These are phyloP conservation scores for Antechinus stuartii DNA, from an alignment of 2,113 vertebrate species.

Conservation along the genomic window DNA sequence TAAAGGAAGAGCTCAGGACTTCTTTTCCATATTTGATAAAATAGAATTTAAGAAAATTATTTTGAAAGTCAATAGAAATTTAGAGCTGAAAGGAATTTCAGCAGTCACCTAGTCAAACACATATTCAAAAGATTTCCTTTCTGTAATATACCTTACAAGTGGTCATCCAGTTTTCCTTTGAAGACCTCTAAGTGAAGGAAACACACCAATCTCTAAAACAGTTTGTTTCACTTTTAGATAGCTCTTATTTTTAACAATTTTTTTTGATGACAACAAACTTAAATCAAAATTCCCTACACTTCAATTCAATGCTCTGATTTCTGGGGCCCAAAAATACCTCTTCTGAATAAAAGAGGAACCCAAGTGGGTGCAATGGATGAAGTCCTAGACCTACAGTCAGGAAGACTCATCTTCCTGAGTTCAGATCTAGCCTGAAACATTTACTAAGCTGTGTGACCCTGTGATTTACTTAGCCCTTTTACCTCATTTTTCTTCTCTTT, in stretches of 20 bases:
- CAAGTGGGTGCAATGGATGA: too few relatives aligned
- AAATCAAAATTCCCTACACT: background rate
- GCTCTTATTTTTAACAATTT: background rate
- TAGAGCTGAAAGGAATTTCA: background rate
- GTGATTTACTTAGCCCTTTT: too few relatives aligned
- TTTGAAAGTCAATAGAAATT: background rate
- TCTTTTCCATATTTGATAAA: background rate
- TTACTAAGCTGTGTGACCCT: too few relatives aligned
- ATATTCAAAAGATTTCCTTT: background rate
- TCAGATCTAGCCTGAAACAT: too few relatives aligned
- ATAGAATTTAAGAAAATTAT: background rate
- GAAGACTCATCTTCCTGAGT: too few relatives aligned
- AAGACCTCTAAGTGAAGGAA: background rate
- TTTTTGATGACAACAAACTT: background rate
- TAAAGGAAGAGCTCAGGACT: background rate
- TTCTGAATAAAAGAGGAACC: background rate
- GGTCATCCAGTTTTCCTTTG: background rate
- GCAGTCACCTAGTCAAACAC: background rate
- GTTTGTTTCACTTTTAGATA: background rate
- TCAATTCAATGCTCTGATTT: background rate
- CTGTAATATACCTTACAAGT: background rate
- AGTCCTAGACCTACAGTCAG: too few relatives aligned
- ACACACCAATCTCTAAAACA: background rate
- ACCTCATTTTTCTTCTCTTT: too few relatives aligned
- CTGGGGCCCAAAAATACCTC: background rate